phyloP scores from a whole-genome alignment of 1,140 invertebrate species.

The Chionoecetes opilio region DNA sequence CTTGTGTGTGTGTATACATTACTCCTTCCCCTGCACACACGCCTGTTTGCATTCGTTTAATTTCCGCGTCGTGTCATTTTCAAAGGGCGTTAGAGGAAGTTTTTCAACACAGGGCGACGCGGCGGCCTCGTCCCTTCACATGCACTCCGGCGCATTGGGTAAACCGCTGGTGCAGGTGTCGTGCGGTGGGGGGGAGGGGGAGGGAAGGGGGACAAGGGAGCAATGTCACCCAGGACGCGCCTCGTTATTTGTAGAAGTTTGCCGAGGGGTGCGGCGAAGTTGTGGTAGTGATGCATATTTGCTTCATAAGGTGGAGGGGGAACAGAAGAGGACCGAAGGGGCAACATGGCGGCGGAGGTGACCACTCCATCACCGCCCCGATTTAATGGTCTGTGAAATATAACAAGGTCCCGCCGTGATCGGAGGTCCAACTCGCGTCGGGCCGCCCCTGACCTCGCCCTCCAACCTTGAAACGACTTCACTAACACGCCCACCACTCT shows the following conservation, averaged over 20 bases:
- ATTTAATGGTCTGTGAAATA: conserved; percentile 42
- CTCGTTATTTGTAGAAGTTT: conserved; percentile 36
- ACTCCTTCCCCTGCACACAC: not conserved
- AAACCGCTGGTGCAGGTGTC: not conserved
- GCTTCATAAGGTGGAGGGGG: not conserved
- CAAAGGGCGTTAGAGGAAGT: not conserved
- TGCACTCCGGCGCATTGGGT: not conserved
- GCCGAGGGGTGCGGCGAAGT: not conserved
- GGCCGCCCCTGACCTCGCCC: not conserved
- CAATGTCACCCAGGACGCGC: not conserved
- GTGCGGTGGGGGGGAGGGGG: not conserved
- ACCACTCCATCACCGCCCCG: conserved; percentile 31
- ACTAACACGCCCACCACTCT: not conserved
- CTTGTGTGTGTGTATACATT: not conserved
- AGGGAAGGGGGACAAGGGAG: not conserved
- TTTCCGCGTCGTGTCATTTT: conserved; percentile 16
- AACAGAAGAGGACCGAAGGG: not conserved
- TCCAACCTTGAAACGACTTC: conserved; percentile 40
- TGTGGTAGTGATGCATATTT: not conserved
- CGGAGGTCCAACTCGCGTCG: not conserved
- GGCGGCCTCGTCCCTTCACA: not conserved
- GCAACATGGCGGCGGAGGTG: not conserved
- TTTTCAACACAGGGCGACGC: not conserved
- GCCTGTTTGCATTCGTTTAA: conserved; percentile 6
- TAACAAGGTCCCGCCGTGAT: conserved; percentile 1